phyloP scores from a whole-genome alignment of 92 coral and sea anemone genomes.

The Porites rus region DNA sequence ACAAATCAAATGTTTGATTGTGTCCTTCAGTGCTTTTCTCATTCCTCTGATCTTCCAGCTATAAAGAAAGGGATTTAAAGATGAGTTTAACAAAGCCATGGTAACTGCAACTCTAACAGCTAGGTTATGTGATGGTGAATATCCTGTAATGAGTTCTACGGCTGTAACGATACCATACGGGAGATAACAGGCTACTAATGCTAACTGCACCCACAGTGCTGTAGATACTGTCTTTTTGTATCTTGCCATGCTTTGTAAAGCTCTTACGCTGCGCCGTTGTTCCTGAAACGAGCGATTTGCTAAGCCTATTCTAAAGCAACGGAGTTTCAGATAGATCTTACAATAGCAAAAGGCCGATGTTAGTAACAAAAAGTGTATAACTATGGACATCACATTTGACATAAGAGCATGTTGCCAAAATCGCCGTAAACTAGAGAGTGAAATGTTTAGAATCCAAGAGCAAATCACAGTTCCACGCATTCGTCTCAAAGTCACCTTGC shows the following conservation, averaged over 20 bases:
- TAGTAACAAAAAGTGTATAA: not conserved
- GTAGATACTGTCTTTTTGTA: constrained; percentile 9
- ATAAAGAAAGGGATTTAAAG: constrained; percentile 16
- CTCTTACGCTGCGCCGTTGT: not conserved
- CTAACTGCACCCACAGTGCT: constrained; percentile 1
- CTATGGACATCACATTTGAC: not conserved
- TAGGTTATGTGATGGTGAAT: not conserved
- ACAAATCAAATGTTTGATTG: not conserved
- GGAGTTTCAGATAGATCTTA: not conserved
- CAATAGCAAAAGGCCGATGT: not conserved
- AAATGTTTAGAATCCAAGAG: not conserved
- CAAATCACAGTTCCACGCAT: not conserved
- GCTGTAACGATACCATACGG: not conserved
- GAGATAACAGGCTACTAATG: constrained; percentile 1
- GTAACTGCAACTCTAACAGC: not conserved
- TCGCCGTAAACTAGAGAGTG: not conserved
- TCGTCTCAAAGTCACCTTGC: not conserved
- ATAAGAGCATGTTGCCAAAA: not conserved
- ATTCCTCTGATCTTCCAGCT: not conserved
- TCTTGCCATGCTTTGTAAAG: not conserved
- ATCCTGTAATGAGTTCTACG: not conserved
- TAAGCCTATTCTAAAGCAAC: not conserved
- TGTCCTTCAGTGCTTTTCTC: not conserved
- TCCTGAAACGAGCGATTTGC: not conserved
- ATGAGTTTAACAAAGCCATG: not conserved